Base-by-base conservation (phyloP, 2,113 vertebrate species). In the Archilochus colubris region DNA sequence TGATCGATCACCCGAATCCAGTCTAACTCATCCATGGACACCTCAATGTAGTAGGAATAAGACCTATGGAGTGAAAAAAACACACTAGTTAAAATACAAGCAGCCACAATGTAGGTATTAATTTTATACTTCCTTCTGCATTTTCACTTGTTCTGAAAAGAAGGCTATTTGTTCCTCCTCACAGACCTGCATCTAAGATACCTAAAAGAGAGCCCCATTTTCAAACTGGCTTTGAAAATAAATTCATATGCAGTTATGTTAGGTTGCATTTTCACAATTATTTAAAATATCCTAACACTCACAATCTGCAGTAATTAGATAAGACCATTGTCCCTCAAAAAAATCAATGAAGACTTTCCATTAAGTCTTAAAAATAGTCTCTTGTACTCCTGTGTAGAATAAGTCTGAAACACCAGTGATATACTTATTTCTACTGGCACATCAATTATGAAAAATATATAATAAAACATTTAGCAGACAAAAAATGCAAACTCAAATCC, bases 11-110 rank as follows among this genome's bases (percentile, higher is more conserved):
- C 99, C 15, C 99, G 98, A 48, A 99, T 98, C 99, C 99, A 99
- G 95, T 99, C 99, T 96, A 99, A 97, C 95, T 99, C 99, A 73
- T 99, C 99, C 99, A 99, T 99, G 25, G 99, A 99, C 59, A 99
- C 99, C 93, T 99, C 99, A 43, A 99, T 98, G 97, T 99, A 99
- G 97, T 99, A 99, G 2, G 99, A 99, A 40, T 99, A 99, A 20
- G 99, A 99, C 92, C 99, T 99, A 54, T 8, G 69, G 54, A 89
- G 92, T 66, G 33, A 54, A 36, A 96, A 70, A 97, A 92, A 89
- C 33, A 7, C 21, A 88, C 50, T 40, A 16, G 19, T 85, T 72
- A 91, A 51, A 91, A 87, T 24, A 90, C 5, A 74, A 72, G 19
- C 6, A 4, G 1, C 14, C 44, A 82, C n/a, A 46, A 28, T 18